Evolutionary conservation across 2,113 vertebrate species (phyloP), one percentile per base, ranked within the genome.

Genomic region (Lampris megalopsis): DNA sequence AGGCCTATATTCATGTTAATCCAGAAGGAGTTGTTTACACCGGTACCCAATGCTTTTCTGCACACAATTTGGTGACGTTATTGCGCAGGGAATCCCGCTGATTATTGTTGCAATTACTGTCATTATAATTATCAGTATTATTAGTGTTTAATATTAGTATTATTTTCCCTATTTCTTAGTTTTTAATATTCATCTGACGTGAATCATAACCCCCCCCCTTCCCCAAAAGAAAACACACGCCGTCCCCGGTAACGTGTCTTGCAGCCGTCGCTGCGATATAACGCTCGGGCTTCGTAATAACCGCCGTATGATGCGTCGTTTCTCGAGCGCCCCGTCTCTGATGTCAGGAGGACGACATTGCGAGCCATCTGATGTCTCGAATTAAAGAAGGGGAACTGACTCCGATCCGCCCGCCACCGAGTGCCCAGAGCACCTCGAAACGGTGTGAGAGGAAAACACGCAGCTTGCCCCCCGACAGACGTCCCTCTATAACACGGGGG

Each of bases 291-390:
- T 94, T 94, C 94, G 94, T 94, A 24, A 24, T 24, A 24, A 24
- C 24, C 24, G 24, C 24, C 24, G 24, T 24, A 24, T 24, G 24
- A 24, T 24, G 24, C 24, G 82, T 94, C 92, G 91, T 89, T 88
- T 78, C 92, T 94, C 92, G 90, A 92, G 93, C 93, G 92, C 93
- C 93, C 89, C 77, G 56, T 73, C 80, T 96, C 91, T 96, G 93
- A 95, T 94, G 94, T 93, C 92, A 94, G 93, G 93, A 89, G 92
- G 92, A 24, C 91, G 92, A 92, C 93, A 92, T 24, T 86, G 91
- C 79, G 89, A 85, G 87, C 89, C 89, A 92, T 96, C 93, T 95
- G 95, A 95, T 95, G 94, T 94, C 88, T 92, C 91, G 91, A 94
- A 95, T 95, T 94, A 95, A 95, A 84, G 84, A 93, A 90, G 89